Base-by-base conservation (phyloP, 2,888 invertebrate species). In the Leptopilina myrica region DNA sequence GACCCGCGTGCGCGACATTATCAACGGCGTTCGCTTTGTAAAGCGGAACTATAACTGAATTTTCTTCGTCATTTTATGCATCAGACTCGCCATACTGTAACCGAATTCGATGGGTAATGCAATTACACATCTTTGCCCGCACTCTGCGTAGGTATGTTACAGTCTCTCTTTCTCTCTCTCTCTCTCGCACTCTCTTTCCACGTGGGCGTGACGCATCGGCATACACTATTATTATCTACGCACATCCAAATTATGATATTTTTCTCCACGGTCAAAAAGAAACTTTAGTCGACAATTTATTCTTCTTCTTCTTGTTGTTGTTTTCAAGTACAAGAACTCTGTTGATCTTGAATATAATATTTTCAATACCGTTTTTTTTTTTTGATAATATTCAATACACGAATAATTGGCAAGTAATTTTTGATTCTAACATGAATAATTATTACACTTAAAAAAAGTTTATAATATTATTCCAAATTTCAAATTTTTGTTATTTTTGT, bases 11-110 rank as follows among this genome's bases (percentile, higher is more conserved):
- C 85, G 88, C 87, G 88, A 89, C 89, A 89, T 89, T 89, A 90
- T 89, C 88, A 87, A 87, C 88, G 87, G 85, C 87, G 87, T 85
- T 89, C 88, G 90, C 91, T 91, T 91, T 91, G 91, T 91, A 88
- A 91, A 90, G 90, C 90, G 91, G 9, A 88, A 90, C 90, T 91
- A 90, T 91, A 91, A 91, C 90, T 89, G 87, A 90, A 90, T 91
- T 91, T 91, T 88, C 87, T 87, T 87, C 88, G 89, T 91, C 90
- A 91, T 91, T 91, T 91, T 91, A 91, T 91, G 91, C 91, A 91
- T 89, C 90, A 90, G 90, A 91, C 90, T 91, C 89, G 89, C 91
- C 89, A 89, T 90, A 88, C 88, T 87, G 87, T 91, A 91, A 91
- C 91, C 90, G 88, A 91, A 91, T 91, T 91, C 91, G 91, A 91